These are phyloP conservation scores for Drosophila kikkawai DNA, from an alignment of 1,140 invertebrate genomes.

Conservation along the genomic window DNA sequence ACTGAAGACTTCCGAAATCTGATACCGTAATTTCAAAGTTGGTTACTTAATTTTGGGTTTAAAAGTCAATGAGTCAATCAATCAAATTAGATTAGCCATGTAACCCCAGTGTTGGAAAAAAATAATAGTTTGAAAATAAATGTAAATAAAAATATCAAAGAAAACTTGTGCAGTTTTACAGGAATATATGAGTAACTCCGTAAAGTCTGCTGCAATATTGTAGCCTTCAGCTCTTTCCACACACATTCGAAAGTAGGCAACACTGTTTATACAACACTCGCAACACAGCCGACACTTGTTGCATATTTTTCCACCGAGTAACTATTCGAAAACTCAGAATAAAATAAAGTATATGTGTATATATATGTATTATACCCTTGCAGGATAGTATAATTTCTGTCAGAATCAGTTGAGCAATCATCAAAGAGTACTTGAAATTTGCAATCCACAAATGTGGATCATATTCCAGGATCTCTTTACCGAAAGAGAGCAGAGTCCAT, in stretches of 20 bases:
- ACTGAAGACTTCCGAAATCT: background rate
- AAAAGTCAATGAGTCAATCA: background rate
- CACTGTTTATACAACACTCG: background rate
- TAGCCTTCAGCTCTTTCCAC: background rate
- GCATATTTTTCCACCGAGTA: background rate
- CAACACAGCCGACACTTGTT: background rate
- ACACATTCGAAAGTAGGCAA: constrained; percentile 28
- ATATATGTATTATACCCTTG: no score
- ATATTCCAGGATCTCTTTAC: no score
- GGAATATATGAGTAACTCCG: background rate
- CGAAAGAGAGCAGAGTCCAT: no score
- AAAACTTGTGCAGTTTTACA: background rate
- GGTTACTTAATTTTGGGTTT: background rate
- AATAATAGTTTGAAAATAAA: background rate
- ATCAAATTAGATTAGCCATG: background rate
- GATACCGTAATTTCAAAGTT: background rate
- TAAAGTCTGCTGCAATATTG: background rate
- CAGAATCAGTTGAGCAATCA: no score
- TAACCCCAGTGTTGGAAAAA: background rate
- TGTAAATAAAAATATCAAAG: background rate
- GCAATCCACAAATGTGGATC: no score
- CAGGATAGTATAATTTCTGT: no score
- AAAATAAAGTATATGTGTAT: no score
- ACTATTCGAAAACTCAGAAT: no score
- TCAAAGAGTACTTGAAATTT: no score